Percentiles rank a stretch among this genome's conserved stretches.
These are phyloP conservation scores for Drosophila pallidifrons DNA, from an alignment of 1,140 invertebrate genomes.

Conservation along the genomic window DNA sequence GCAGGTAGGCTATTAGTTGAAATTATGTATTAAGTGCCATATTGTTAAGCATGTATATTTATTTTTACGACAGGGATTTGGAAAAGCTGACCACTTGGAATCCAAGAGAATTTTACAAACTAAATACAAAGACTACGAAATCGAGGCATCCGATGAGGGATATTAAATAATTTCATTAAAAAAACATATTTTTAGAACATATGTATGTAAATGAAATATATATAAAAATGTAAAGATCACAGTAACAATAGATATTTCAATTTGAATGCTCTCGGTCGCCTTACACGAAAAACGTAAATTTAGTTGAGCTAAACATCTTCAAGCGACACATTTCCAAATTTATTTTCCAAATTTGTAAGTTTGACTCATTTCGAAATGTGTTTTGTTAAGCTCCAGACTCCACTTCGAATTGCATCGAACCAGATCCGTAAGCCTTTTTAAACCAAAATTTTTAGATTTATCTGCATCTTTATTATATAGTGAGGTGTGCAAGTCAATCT, in stretches of 20 bases:
- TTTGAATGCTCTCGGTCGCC: not conserved
- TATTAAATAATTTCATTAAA: constrained; percentile 52
- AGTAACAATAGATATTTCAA: constrained; percentile 6
- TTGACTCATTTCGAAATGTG: constrained; percentile 1
- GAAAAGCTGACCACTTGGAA: constrained; percentile 80
- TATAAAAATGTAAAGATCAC: constrained; percentile 8
- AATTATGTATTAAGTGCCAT: not conserved
- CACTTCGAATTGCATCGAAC: not conserved
- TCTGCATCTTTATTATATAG: constrained; percentile 5
- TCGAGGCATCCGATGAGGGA: constrained; percentile 82
- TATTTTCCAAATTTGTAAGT: constrained; percentile 18
- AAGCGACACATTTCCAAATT: constrained; percentile 12
- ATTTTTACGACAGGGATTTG: constrained; percentile 67
- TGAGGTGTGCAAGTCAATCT: not conserved
- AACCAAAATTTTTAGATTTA: not conserved
- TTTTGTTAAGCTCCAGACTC: not conserved
- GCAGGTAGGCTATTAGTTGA: constrained; percentile 85
- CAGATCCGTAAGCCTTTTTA: constrained; percentile 39
- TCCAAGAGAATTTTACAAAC: constrained; percentile 65
- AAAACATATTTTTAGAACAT: constrained; percentile 1
- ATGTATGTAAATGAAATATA: constrained; percentile 1
- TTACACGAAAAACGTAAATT: not conserved
- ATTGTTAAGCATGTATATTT: not conserved
- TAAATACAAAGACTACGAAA: constrained; percentile 74
- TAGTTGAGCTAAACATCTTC: not conserved